phyloP scores from a whole-genome alignment of 2,888 invertebrate species.

The Hermaeophaga mercurialis region DNA sequence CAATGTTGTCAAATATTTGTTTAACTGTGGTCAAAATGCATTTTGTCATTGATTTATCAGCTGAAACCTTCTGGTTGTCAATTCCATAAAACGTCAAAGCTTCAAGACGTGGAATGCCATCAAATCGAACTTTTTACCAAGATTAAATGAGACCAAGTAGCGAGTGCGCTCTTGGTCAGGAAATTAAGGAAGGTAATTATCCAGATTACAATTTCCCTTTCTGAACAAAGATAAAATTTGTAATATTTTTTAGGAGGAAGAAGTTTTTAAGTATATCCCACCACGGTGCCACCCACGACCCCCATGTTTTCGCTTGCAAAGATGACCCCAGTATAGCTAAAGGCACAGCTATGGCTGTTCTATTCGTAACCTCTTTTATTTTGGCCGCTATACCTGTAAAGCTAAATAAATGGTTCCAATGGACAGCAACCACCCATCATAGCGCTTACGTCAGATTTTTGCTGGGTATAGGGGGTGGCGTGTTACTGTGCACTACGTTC shows the following conservation, averaged over 20 bases:
- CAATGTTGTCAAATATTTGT: too few species aligned
- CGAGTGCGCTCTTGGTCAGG: too few species aligned
- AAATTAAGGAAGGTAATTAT: too few species aligned
- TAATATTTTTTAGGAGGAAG: neutral
- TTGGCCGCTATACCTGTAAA: constrained; percentile 77
- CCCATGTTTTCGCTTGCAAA: constrained; percentile 1
- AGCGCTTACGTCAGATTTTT: constrained; percentile 65
- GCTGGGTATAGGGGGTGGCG: constrained; percentile 79
- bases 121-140: too few species aligned
- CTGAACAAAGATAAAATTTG: neutral
- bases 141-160: too few species aligned
- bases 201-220: too few species aligned
- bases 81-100: too few species aligned
- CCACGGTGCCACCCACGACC: neutral
- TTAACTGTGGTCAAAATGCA: too few species aligned
- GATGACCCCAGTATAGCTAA: constrained; percentile 64
- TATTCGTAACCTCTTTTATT: constrained; percentile 75
- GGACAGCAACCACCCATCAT: constrained; percentile 59
- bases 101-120: too few species aligned
- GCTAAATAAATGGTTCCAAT: constrained; percentile 66
- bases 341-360: constrained; percentile 75
- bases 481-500: constrained; percentile 80
- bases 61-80: too few species aligned
- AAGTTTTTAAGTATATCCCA: constrained; percentile 29
- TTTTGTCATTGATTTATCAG: too few species aligned